phyloP scores from a whole-genome alignment of 2,888 invertebrate species.

The Tiliacea citrago region DNA sequence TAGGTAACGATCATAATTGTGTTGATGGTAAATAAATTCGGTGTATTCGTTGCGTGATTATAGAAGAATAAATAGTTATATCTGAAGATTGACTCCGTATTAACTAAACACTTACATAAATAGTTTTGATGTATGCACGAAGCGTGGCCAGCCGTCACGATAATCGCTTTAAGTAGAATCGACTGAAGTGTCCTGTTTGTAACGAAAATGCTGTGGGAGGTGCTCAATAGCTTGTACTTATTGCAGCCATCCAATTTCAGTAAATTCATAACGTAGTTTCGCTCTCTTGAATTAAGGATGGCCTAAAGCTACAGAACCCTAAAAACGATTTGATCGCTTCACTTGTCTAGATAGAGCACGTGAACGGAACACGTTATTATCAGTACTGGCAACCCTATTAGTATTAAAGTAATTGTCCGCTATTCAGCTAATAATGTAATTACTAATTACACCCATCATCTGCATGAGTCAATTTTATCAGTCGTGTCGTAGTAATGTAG shows the following conservation, averaged over 20 bases:
- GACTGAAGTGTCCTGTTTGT: conserved; percentile 35
- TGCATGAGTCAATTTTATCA: conserved; percentile 27
- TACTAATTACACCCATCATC: conserved; percentile 30
- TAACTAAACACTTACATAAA: conserved; percentile 40
- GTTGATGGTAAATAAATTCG: conserved; percentile 2
- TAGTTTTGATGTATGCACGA: conserved; percentile 51
- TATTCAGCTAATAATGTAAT: conserved; percentile 52
- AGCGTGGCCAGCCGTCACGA: conserved; percentile 59
- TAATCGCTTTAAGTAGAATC: too few species aligned
- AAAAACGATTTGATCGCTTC: conserved; percentile 41
- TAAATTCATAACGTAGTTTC: too few species aligned
- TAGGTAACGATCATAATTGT: not conserved
- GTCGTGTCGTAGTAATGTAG: conserved; percentile 1
- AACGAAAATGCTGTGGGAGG: conserved; percentile 12
- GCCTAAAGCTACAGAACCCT: too few species aligned
- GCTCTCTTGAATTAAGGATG: too few species aligned
- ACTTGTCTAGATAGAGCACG: conserved; percentile 38
- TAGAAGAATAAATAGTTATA: not conserved
- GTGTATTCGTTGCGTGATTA: not conserved
- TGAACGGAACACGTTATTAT: conserved; percentile 59
- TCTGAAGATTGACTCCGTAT: conserved; percentile 12
- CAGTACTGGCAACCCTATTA: conserved; percentile 25
- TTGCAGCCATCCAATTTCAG: too few species aligned
- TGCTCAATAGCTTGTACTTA: conserved; percentile 16
- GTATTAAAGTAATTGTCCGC: conserved; percentile 38